Percentiles rank a stretch among this genome's conserved stretches.
phyloP scores from a whole-genome alignment of 1,140 invertebrate species.

The Anadara kagoshimensis region DNA sequence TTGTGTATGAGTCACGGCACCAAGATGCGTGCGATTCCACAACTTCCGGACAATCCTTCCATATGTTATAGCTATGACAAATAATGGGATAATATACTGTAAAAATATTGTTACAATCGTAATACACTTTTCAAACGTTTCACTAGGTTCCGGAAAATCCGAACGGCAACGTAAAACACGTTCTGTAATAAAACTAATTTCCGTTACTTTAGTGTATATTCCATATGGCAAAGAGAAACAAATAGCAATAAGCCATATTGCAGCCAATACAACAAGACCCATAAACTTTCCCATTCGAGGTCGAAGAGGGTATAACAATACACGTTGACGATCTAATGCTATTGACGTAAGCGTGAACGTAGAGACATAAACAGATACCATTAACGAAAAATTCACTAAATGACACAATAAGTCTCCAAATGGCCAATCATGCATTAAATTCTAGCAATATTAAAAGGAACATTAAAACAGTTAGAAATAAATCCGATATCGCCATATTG shows the following conservation, averaged over 20 bases:
- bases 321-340: constrained; percentile 76
- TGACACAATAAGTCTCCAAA: constrained; percentile 75
- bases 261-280: constrained; percentile 69
- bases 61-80: constrained; percentile 74
- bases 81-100: constrained; percentile 77
- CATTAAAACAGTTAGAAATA: constrained; percentile 92
- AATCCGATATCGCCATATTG: constrained; percentile 95
- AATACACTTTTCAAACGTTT: constrained; percentile 67
- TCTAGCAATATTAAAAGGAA: constrained; percentile 79
- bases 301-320: constrained; percentile 75
- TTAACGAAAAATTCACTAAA: constrained; percentile 76
- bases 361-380: constrained; percentile 76
- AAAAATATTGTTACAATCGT: constrained; percentile 74
- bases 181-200: constrained; percentile 39
- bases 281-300: constrained; percentile 70
- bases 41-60: constrained; percentile 64
- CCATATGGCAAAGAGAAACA: constrained; percentile 76
- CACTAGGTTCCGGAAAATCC: constrained; percentile 60
- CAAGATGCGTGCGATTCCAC: constrained; percentile 62
- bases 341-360: constrained; percentile 77
- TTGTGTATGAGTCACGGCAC: constrained; percentile 64
- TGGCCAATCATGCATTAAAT: constrained; percentile 71
- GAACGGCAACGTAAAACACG: constrained; percentile 68
- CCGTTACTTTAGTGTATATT: constrained; percentile 68
- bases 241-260: constrained; percentile 75